phyloP scores from a whole-genome alignment of 2,888 invertebrate species.

The Creontiades dilutus region DNA sequence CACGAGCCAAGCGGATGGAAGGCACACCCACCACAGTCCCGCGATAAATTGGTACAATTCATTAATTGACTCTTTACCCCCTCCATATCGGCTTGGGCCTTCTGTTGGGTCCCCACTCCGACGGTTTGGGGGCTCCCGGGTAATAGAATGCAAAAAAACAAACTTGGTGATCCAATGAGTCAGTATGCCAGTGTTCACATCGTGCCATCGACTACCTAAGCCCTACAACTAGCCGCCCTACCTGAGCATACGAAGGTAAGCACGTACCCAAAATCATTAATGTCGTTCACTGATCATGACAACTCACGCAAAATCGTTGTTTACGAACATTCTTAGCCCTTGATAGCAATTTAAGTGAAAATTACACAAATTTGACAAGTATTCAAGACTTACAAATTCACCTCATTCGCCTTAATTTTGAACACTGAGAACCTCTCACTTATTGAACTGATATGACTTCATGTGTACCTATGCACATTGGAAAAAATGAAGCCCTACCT shows the following conservation, averaged over 20 bases:
- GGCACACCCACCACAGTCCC: conserved; percentile 69
- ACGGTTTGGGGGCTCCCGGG: neutral
- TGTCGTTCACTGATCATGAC: no score
- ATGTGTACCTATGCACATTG: no score
- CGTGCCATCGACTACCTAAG: conserved; percentile 17
- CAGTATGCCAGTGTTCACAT: conserved; percentile 60
- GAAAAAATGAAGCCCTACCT: no score
- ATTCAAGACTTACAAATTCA: no score
- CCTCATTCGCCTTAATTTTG: no score
- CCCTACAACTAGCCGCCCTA: conserved; percentile 27
- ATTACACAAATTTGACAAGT: no score
- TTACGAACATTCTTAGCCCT: no score
- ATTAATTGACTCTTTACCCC: conserved; percentile 64
- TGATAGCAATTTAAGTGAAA: no score
- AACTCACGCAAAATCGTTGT: no score
- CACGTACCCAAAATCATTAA: neutral
- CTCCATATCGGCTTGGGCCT: neutral
- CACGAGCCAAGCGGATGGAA: conserved; percentile 48
- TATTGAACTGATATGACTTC: no score
- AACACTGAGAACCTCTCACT: no score
- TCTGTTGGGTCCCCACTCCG: conserved; percentile 9
- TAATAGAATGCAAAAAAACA: conserved; percentile 63
- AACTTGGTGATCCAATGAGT: conserved; percentile 53
- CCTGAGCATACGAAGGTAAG: conserved; percentile 20
- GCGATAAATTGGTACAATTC: conserved; percentile 71